Percentiles rank a stretch among this genome's conserved stretches.
Conservation (phyloP, 2,113 vertebrate species). For the Daboia siamensis region DNA sequence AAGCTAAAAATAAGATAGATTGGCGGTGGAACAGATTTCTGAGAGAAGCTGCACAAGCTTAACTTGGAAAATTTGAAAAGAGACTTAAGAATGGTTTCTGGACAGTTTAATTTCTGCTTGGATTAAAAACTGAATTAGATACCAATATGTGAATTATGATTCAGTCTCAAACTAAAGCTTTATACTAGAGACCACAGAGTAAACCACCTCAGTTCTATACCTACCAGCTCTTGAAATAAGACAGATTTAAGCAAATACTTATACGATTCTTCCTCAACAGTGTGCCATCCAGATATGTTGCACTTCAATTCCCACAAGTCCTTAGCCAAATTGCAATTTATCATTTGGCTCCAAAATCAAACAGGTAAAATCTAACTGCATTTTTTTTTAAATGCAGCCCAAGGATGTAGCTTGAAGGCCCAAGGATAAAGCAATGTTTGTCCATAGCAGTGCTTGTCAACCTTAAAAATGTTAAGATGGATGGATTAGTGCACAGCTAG, state of each 20-base stretch:
- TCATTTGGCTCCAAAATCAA: too few relatives aligned
- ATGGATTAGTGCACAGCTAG: too few relatives aligned
- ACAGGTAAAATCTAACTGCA: neutral
- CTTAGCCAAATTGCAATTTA: too few relatives aligned
- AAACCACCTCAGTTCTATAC: too few relatives aligned
- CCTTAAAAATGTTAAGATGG: too few relatives aligned
- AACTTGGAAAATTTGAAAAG: neutral
- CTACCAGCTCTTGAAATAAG: too few relatives aligned
- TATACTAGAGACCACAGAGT: too few relatives aligned
- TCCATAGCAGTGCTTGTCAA: neutral
- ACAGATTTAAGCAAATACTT: too few relatives aligned
- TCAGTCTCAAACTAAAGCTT: too few relatives aligned
- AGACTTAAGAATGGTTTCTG: neutral
- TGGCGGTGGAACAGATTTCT: neutral
- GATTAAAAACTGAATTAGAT: neutral
- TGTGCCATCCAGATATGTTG: too few relatives aligned
- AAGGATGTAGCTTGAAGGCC: neutral
- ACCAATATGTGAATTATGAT: neutral
- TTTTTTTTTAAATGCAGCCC: neutral
- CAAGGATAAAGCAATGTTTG: neutral
- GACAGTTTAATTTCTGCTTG: neutral
- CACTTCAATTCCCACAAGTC: too few relatives aligned
- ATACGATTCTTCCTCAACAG: too few relatives aligned
- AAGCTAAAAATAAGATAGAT: conserved; percentile 19
- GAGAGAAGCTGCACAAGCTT: neutral